A percentile compares a stretch with the other conserved stretches of the same genome.
These are phyloP conservation scores for Gymnoscopelus braueri DNA, from an alignment of 2,797 vertebrate species.

Conservation along the genomic window DNA sequence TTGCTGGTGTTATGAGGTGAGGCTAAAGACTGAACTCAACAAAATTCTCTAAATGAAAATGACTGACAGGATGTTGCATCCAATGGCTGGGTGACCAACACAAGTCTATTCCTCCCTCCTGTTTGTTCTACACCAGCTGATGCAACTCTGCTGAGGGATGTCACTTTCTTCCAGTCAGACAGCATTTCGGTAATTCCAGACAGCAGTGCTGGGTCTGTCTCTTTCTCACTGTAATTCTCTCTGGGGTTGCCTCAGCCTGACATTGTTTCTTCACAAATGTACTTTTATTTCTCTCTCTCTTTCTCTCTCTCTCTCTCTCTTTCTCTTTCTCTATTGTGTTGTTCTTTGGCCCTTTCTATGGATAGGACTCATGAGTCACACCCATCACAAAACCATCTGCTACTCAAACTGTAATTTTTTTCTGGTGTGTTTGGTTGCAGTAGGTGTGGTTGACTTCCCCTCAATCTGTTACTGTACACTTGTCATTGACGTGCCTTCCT, in stretches of 20 bases:
- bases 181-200: neutral
- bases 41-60: neutral
- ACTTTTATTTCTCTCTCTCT: neutral
- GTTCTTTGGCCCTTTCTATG: neutral
- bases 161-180: conserved; percentile 36
- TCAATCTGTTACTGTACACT: too few relatives aligned
- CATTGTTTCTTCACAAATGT: too few relatives aligned
- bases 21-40: neutral
- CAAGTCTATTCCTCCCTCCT: conserved; percentile 32
- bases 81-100: conserved; percentile 39
- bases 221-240: neutral
- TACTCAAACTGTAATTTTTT: conserved; percentile 5
- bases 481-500: neutral
- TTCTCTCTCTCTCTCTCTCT: neutral
- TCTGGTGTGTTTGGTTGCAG: conserved; percentile 5
- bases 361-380: neutral
- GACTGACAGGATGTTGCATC: conserved; percentile 40
- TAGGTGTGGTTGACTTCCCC: too few relatives aligned
- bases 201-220: neutral
- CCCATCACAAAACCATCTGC: neutral
- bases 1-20: neutral
- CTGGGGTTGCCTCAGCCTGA: too few relatives aligned
- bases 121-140: conserved; percentile 60
- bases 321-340: neutral
- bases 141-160: conserved; percentile 69